Percentiles rank a stretch among this genome's conserved stretches.
phyloP scores from a whole-genome alignment of 2,113 vertebrate species.

The Conger conger region DNA sequence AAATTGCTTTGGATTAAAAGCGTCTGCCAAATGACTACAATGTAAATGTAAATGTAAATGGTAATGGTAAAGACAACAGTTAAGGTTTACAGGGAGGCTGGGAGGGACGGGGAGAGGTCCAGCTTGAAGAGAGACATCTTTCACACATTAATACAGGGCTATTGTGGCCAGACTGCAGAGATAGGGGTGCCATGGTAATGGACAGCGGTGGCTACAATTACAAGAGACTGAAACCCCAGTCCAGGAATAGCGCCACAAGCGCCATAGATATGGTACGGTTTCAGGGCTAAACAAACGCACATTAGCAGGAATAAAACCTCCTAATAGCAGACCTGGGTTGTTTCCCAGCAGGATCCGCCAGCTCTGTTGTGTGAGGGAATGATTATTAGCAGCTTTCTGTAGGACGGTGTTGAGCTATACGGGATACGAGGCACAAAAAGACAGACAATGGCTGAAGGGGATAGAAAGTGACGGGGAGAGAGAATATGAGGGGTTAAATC shows the following conservation, averaged over 20 bases:
- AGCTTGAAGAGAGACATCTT: too few relatives aligned
- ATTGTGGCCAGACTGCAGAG: not conserved
- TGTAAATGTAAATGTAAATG: too few relatives aligned
- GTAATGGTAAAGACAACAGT: too few relatives aligned
- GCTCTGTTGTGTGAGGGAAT: not conserved
- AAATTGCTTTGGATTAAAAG: too few relatives aligned
- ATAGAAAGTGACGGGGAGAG: not conserved
- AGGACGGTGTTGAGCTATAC: not conserved
- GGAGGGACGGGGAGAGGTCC: too few relatives aligned
- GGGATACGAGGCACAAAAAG: not conserved
- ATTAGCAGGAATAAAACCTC: not conserved
- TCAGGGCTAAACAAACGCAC: not conserved
- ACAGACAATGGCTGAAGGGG: not conserved
- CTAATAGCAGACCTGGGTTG: not conserved
- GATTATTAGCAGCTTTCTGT: not conserved
- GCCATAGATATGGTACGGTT: not conserved
- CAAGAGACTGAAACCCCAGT: not conserved
- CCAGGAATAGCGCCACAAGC: not conserved
- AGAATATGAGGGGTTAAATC: not conserved
- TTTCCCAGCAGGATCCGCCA: not conserved
- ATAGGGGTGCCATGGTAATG: not conserved
- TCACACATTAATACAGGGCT: not conserved
- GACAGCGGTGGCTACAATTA: too few relatives aligned
- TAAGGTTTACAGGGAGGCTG: too few relatives aligned
- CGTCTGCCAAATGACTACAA: too few relatives aligned